Percentiles rank a stretch among this genome's conserved stretches.
Evolutionary conservation across 2,113 vertebrate genomes (phyloP).

Genomic region (Cettia cetti): DNA sequence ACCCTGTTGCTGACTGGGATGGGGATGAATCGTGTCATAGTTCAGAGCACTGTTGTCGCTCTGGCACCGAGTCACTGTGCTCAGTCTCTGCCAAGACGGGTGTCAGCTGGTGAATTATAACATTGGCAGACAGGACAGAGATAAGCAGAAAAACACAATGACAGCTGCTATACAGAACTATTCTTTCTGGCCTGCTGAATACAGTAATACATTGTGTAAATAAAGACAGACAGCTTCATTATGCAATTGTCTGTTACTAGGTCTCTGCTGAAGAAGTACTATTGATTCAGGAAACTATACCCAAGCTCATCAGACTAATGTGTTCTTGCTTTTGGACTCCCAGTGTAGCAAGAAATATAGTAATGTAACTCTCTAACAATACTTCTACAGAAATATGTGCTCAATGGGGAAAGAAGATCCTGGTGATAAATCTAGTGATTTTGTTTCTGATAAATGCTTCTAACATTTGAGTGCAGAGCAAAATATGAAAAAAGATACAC

Average conservation of each 20-base stretch:
- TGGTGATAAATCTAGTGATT: neutral
- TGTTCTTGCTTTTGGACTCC: constrained; percentile 15
- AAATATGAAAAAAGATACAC: neutral
- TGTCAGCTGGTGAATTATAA: constrained; percentile 83
- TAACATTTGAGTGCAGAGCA: neutral
- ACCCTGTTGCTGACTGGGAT: constrained; percentile 62
- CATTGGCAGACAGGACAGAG: constrained; percentile 78
- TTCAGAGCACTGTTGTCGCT: constrained; percentile 68
- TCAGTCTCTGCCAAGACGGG: constrained; percentile 75
- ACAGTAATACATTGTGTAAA: constrained; percentile 79
- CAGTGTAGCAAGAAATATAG: neutral
- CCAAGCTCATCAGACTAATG: constrained; percentile 64
- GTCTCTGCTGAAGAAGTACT: constrained; percentile 62
- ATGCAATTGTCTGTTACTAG: constrained; percentile 76
- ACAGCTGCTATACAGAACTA: constrained; percentile 83
- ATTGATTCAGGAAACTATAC: constrained; percentile 71
- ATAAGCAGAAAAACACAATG: constrained; percentile 80
- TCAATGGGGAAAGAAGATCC: neutral
- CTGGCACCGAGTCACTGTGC: constrained; percentile 66
- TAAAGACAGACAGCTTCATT: constrained; percentile 84
- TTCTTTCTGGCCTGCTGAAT: constrained; percentile 80
- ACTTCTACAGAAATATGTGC: neutral
- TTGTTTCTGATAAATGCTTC: neutral
- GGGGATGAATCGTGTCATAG: constrained; percentile 74
- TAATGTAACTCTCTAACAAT: neutral